Conservation (phyloP, 2,113 vertebrate genomes). For the Stegostoma tigrinum region DNA sequence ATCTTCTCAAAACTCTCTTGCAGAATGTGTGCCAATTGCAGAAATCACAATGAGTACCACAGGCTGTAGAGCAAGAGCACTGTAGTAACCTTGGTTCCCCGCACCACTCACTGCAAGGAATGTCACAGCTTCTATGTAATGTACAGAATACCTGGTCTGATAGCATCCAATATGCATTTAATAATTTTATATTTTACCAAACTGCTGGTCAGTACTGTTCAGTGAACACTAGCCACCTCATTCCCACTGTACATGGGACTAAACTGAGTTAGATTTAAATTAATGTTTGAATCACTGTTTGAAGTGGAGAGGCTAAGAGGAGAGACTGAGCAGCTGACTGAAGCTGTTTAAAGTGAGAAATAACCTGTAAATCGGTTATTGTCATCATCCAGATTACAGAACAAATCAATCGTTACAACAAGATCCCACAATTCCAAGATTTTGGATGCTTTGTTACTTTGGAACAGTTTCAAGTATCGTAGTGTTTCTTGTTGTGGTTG, state of each 20-base stretch:
- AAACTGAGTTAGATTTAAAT: not conserved
- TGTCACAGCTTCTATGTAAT: not conserved
- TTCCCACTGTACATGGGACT: not conserved
- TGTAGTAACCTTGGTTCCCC: not conserved
- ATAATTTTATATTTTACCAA: not conserved
- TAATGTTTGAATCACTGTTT: not conserved
- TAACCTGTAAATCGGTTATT: not conserved
- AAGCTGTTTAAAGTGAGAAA: not conserved
- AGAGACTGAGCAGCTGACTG: not conserved
- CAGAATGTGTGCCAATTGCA: not conserved
- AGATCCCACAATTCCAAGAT: not conserved
- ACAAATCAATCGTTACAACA: not conserved
- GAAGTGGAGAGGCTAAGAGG: not conserved
- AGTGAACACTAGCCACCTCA: not conserved
- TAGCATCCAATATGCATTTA: not conserved
- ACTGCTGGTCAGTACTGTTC: not conserved
- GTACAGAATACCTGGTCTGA: not conserved
- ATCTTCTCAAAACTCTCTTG: too few relatives aligned
- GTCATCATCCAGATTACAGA: not conserved
- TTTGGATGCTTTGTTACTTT: conserved; percentile 1
- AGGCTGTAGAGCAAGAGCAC: not conserved
- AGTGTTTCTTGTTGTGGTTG: conserved; percentile 7
- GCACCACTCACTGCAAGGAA: not conserved
- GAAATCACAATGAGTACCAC: not conserved
- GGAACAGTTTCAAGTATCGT: not conserved